A percentile compares a stretch with the other conserved stretches of the same genome.
These are phyloP conservation scores for Sciurus vulgaris DNA, from an alignment of 2,797 vertebrate genomes.

Conservation along the genomic window DNA sequence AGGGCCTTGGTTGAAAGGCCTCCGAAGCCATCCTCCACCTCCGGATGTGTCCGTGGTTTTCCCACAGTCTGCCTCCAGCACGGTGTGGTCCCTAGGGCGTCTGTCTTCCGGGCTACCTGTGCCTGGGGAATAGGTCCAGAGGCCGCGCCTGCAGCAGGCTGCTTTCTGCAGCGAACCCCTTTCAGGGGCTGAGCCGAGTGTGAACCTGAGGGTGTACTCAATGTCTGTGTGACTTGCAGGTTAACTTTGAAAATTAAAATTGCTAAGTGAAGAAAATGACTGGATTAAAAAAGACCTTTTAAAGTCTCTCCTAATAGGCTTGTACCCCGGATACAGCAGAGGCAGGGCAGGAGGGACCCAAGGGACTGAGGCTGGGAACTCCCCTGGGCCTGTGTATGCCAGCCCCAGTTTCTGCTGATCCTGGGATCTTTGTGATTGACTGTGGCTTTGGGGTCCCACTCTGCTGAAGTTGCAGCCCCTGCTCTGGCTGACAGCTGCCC, in stretches of 20 bases:
- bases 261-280: background rate
- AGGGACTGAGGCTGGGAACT: background rate
- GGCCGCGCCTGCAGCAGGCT: accelerated
- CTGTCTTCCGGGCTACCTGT: background rate
- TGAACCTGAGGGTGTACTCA: background rate
- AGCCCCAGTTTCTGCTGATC: background rate
- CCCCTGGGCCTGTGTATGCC: accelerated
- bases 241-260: constrained; percentile 34
- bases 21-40: background rate
- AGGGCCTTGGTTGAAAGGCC: background rate
- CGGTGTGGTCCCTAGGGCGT: background rate
- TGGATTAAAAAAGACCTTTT: background rate
- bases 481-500: background rate
- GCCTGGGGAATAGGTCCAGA: background rate
- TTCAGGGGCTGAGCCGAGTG: background rate
- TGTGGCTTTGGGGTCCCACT: background rate
- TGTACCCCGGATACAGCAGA: background rate
- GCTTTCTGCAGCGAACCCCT: background rate
- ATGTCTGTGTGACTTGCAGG: background rate
- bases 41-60: background rate
- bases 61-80: background rate
- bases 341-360: accelerated
- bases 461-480: background rate
- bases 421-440: accelerated
- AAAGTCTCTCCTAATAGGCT: background rate